Evolutionary conservation across 2,888 invertebrate genomes (phyloP).

Genomic region (Catocala nupta): DNA sequence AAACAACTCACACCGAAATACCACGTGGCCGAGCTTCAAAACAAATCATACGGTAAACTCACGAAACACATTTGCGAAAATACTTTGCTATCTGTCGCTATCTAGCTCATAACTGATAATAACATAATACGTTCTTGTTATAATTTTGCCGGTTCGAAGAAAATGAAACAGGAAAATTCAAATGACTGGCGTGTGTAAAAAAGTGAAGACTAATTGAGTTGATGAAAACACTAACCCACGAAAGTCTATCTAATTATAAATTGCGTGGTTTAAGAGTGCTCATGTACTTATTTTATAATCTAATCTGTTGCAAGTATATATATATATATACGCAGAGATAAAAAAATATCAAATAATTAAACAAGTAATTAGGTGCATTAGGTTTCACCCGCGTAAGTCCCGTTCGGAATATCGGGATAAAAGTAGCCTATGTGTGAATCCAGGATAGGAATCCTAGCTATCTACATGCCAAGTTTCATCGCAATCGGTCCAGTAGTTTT

Average conservation of each 20-base stretch:
- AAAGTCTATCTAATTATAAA: conserved; percentile 4
- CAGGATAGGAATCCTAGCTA: too few relatives aligned
- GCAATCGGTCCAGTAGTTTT: too few relatives aligned
- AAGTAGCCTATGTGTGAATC: too few relatives aligned
- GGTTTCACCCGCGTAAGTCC: too few relatives aligned
- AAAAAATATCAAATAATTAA: not conserved
- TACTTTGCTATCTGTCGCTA: conserved; percentile 20
- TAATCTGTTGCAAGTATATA: too few relatives aligned
- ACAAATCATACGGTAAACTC: conserved; percentile 23
- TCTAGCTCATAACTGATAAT: conserved; percentile 29
- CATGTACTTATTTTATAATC: too few relatives aligned
- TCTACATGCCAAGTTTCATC: too few relatives aligned
- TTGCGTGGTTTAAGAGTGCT: not conserved
- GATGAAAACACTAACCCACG: conserved; percentile 10
- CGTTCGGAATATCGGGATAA: too few relatives aligned
- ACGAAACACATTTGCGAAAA: conserved; percentile 20
- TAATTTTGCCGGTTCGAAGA: conserved; percentile 16
- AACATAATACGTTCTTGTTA: conserved; percentile 19
- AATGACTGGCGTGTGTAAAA: not conserved
- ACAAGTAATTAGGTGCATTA: not conserved
- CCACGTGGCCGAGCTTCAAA: conserved; percentile 20
- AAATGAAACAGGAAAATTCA: conserved; percentile 17
- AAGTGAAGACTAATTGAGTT: conserved; percentile 12
- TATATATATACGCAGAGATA: too few relatives aligned
- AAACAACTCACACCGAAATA: conserved; percentile 14